Evolutionary conservation across 2,888 invertebrate genomes (phyloP).

Genomic region (Rapana venosa): DNA sequence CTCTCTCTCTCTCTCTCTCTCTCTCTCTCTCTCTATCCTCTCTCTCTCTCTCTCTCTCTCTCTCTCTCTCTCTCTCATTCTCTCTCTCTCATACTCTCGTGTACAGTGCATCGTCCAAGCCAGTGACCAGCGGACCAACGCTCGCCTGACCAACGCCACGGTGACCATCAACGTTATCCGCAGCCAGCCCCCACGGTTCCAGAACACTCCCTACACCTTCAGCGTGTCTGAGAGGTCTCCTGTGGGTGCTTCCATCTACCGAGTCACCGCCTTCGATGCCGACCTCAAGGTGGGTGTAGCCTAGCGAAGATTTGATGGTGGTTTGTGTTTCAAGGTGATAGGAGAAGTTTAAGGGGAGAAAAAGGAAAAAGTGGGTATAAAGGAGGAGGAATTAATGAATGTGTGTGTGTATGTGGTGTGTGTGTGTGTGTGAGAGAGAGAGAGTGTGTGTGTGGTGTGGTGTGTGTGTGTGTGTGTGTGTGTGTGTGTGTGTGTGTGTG

Average conservation of each 20-base stretch:
- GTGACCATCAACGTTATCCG: slow-evolving; percentile 65
- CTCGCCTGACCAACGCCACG: slow-evolving; percentile 58
- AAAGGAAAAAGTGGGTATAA: no score
- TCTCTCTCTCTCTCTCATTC: no score
- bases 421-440: neutral
- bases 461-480: slow-evolving; percentile 15
- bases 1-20: no score
- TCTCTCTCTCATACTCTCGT: neutral
- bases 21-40: no score
- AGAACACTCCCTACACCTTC: slow-evolving; percentile 59
- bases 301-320: neutral
- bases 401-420: neutral
- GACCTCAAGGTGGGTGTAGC: slow-evolving; percentile 57
- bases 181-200: slow-evolving; percentile 68
- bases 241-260: slow-evolving; percentile 55
- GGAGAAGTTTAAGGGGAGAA: neutral
- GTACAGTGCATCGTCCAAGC: slow-evolving; percentile 63
- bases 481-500: neutral
- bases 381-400: no score
- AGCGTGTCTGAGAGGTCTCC: slow-evolving; percentile 54
- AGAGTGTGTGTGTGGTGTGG: neutral
- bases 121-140: slow-evolving; percentile 59
- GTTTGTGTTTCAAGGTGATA: neutral
- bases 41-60: no score
- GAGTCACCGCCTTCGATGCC: slow-evolving; percentile 63